These are phyloP conservation scores for Trissolcus brochymenae DNA, from an alignment of 2,888 invertebrate genomes.

Conservation along the genomic window DNA sequence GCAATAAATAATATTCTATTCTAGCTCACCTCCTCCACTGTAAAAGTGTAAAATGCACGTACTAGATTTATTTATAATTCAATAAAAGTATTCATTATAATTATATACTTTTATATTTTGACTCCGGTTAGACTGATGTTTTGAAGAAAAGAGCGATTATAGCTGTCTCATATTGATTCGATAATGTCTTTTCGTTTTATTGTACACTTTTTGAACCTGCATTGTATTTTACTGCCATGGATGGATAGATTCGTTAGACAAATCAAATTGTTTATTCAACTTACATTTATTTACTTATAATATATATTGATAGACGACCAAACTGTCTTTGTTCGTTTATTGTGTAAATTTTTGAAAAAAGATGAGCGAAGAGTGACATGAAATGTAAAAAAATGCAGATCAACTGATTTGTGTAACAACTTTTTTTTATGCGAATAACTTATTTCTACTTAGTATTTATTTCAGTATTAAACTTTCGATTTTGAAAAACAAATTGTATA, in stretches of 20 bases:
- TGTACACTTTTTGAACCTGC: neutral
- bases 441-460: no score
- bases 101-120: slow-evolving; percentile 6
- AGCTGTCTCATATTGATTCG: neutral
- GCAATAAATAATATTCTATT: neutral
- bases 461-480: no score
- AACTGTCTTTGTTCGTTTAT: no score
- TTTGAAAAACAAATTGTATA: no score
- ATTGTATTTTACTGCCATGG: slow-evolving; percentile 1
- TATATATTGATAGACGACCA: neutral
- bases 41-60: neutral
- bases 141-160: no score
- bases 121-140: neutral
- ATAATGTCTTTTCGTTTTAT: neutral
- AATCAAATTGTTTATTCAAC: neutral
- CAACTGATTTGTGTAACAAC: no score
- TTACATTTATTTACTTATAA: neutral
- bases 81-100: slow-evolving; percentile 1
- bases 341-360: no score
- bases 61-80: neutral
- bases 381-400: no score
- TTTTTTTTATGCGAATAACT: no score
- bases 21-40: neutral
- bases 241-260: neutral
- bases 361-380: no score